These are phyloP conservation scores for Paracanthobrama guichenoti DNA, from an alignment of 2,113 vertebrate genomes.

Conservation along the genomic window DNA sequence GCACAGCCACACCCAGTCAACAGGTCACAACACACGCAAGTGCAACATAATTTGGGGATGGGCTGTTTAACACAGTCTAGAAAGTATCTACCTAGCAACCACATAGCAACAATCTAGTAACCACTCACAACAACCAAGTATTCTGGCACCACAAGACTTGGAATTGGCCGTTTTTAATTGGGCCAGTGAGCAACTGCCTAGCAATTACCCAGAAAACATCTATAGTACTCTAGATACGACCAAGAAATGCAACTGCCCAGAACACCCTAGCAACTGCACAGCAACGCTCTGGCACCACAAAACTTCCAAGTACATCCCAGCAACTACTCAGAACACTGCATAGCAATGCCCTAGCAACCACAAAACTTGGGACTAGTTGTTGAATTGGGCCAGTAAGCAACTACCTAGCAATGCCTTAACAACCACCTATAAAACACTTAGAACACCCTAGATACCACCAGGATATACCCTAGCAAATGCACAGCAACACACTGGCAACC, in stretches of 20 bases:
- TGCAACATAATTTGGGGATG: neutral
- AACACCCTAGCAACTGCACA: neutral
- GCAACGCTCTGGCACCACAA: neutral
- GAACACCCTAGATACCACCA: neutral
- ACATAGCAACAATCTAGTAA: neutral
- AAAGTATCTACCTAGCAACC: neutral
- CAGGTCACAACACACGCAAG: neutral
- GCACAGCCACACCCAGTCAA: neutral
- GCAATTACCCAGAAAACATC: neutral
- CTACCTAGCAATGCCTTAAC: neutral
- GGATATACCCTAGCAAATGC: neutral
- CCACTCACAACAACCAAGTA: neutral
- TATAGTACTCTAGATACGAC: too few species aligned
- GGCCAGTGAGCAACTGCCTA: neutral
- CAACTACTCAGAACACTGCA: neutral
- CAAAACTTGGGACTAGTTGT: neutral
- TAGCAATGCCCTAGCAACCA: neutral
- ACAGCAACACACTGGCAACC: neutral
- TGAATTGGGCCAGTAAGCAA: neutral
- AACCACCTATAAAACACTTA: neutral
- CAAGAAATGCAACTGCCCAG: neutral
- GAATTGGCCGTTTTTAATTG: neutral
- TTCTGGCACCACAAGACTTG: neutral
- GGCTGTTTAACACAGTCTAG: neutral
- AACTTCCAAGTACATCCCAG: neutral